These are phyloP conservation scores for Trissolcus japonicus DNA, from an alignment of 2,888 invertebrate species.

Conservation along the genomic window DNA sequence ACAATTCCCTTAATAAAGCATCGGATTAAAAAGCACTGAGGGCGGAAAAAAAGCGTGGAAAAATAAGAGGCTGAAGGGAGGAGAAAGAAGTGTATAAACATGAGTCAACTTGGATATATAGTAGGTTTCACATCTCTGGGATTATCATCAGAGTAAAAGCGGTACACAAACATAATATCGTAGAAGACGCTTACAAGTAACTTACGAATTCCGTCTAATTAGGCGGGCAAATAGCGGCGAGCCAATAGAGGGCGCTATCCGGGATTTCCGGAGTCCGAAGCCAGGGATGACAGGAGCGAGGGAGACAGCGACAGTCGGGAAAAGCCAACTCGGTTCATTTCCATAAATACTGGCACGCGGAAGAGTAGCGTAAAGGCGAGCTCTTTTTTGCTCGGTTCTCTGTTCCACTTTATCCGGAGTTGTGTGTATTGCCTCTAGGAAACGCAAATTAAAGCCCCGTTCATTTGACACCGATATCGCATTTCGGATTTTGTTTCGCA, in stretches of 20 bases:
- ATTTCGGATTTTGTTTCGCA: slow-evolving; percentile 55
- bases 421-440: slow-evolving; percentile 25
- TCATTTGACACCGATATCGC: slow-evolving; percentile 65
- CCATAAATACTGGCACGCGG: slow-evolving; percentile 55
- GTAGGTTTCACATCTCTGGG: slow-evolving; percentile 30
- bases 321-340: slow-evolving; percentile 55
- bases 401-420: slow-evolving; percentile 18
- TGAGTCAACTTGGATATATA: slow-evolving; percentile 30
- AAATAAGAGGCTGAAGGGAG: slow-evolving; percentile 4
- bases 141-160: slow-evolving; percentile 64
- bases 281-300: slow-evolving; percentile 59
- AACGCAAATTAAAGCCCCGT: slow-evolving; percentile 62
- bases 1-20: slow-evolving; percentile 31
- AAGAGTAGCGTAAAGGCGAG: slow-evolving; percentile 24
- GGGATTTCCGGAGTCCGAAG: slow-evolving; percentile 53
- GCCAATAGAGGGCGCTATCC: slow-evolving; percentile 40
- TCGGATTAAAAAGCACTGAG: slow-evolving; percentile 25
- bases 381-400: slow-evolving; percentile 13
- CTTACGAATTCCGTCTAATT: slow-evolving; percentile 72
- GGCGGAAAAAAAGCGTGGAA: slow-evolving; percentile 10
- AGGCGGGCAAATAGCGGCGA: slow-evolving; percentile 67
- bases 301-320: slow-evolving; percentile 32
- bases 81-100: slow-evolving; percentile 11
- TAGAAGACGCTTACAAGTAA: slow-evolving; percentile 58
- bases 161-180: slow-evolving; percentile 46